Evolutionary conservation across 2,797 vertebrate species (phyloP), one percentile per base, ranked within the genome.

Genomic region (Pygocentrus nattereri): DNA sequence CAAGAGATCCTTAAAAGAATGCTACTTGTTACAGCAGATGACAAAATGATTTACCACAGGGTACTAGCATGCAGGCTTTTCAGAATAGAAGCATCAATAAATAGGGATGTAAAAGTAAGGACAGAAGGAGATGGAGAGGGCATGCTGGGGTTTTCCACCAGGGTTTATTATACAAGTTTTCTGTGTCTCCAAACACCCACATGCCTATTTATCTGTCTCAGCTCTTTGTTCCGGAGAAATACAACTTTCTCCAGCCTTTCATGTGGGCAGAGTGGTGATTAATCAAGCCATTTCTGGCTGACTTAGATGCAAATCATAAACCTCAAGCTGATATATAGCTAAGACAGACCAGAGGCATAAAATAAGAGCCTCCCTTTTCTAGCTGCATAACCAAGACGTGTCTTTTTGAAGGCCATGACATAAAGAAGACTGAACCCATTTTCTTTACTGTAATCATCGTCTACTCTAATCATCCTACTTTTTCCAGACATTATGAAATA

Each of bases 281-380:
- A 93, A 94, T 94, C 92, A 93, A 89, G 88, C 86, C 65, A 85
- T 8, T 85, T 49, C 70, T 89, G 85, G 83, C 88, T 93, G 93
- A 93, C 91, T 93, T 82, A 56, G 81, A 81, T 90, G 87, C 91
- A 93, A 93, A 93, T 92, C 92, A 91, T 88, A 89, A 92, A 86
- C 84, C 90, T 90, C 87, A 88, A 91, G 88, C 91, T 93, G 91
- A 94, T 94, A 92, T 34, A 61, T 56, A 50, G 62, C 11, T 64
- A n/a, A 7, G 49, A 6, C 2, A 81, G 86, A 86, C 87, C 89
- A 89, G 81, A 8, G 10, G 41, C 41, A 67, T 80, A 86, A 65
- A 85, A 76, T 44, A 44, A 44, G 41, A 44, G 8, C 41, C 41
- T 16, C 13, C 44, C 34, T 64, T 21, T 38, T 68, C 30, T 38